phyloP scores from a whole-genome alignment of 1,140 invertebrate genomes.

The Nasonia longicornis region DNA sequence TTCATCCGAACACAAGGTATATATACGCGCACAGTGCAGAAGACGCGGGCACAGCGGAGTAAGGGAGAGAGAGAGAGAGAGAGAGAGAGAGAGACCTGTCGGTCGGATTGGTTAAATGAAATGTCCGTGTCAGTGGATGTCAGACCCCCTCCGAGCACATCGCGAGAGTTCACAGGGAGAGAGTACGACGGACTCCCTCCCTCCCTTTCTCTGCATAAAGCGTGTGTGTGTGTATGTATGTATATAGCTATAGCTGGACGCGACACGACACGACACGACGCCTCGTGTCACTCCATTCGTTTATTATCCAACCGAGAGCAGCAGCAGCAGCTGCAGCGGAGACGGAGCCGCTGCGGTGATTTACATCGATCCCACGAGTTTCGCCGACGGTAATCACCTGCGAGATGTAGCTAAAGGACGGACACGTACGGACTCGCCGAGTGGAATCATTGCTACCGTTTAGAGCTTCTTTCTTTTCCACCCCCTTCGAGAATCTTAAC shows the following conservation, averaged over 20 bases:
- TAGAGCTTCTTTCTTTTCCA: neutral
- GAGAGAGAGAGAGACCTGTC: slow-evolving; percentile 36
- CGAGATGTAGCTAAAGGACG: neutral
- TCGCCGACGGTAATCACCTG: slow-evolving; percentile 33
- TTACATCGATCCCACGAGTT: slow-evolving; percentile 44
- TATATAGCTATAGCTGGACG: slow-evolving; percentile 21
- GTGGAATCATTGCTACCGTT: neutral
- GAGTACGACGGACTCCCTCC: neutral
- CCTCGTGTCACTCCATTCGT: slow-evolving; percentile 32
- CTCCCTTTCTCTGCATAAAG: neutral
- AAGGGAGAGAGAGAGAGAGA: slow-evolving; percentile 25
- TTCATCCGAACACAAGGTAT: neutral
- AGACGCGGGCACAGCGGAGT: neutral
- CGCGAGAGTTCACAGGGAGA: neutral
- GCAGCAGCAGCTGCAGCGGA: neutral
- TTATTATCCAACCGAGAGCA: slow-evolving; percentile 55
- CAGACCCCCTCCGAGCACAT: slow-evolving; percentile 51
- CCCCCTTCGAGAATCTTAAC: neutral
- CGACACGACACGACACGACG: slow-evolving; percentile 33
- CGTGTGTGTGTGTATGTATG: neutral
- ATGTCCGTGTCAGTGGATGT: slow-evolving; percentile 51
- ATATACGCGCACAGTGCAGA: neutral
- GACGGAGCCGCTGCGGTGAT: slow-evolving; percentile 14
- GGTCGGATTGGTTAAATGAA: slow-evolving; percentile 54
- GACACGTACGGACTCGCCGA: neutral